These are phyloP conservation scores for Lissonota sp. DNA, from an alignment of 2,888 invertebrate genomes.

Conservation along the genomic window DNA sequence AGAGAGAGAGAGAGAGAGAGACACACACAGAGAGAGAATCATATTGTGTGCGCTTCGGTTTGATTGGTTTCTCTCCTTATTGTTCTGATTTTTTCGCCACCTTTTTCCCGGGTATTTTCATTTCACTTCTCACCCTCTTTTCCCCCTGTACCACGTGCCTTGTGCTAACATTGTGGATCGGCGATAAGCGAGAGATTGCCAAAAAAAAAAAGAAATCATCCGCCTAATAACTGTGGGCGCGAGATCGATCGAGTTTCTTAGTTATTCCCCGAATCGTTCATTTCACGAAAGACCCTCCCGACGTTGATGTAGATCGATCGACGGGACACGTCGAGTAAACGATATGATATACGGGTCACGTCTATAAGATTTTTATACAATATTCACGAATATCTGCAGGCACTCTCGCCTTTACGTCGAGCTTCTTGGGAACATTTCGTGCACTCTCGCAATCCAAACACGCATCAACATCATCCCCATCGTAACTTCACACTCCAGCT, in stretches of 20 bases:
- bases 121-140: conserved; percentile 21
- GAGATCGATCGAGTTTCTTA: conserved; percentile 1
- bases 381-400: neutral
- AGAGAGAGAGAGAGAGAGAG: conserved; percentile 18
- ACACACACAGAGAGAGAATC: conserved; percentile 29
- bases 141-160: neutral
- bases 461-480: neutral
- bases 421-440: neutral
- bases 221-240: neutral
- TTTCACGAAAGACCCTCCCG: neutral
- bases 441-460: neutral
- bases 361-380: conserved; percentile 14
- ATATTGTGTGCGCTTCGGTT: conserved; percentile 49
- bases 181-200: conserved; percentile 29
- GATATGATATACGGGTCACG: conserved; percentile 3
- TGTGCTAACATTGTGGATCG: conserved; percentile 27
- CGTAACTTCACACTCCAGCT: conserved; percentile 18
- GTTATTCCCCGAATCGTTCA: neutral
- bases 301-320: conserved; percentile 10
- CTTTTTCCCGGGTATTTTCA: conserved; percentile 6
- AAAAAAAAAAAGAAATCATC: conserved; percentile 5
- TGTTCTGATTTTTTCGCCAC: conserved; percentile 46
- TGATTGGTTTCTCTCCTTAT: conserved; percentile 59
- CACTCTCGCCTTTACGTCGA: neutral
- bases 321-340: neutral